These are phyloP conservation scores for Hirundo rustica DNA, from an alignment of 2,797 vertebrate species.

Conservation along the genomic window DNA sequence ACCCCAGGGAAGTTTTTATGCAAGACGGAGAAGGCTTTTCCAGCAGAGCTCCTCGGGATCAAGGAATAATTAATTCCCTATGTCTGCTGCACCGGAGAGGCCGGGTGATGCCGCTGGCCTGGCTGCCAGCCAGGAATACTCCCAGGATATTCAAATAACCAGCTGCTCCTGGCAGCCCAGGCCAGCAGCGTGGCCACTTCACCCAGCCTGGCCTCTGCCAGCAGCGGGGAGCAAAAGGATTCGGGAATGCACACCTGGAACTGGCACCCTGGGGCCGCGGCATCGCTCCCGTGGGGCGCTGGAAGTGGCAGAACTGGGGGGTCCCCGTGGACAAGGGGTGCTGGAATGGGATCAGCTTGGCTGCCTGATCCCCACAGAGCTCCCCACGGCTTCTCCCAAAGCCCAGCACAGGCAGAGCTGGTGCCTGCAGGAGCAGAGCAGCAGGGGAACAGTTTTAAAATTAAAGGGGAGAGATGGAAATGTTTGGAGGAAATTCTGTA, in stretches of 20 bases:
- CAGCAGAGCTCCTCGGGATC: background rate
- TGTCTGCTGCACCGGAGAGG: accelerated
- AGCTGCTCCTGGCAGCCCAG: background rate
- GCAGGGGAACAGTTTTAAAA: background rate
- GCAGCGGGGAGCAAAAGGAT: background rate
- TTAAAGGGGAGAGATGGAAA: background rate
- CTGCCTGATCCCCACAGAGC: accelerated
- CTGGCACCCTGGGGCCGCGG: accelerated
- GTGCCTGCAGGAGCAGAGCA: background rate
- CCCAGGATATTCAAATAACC: background rate
- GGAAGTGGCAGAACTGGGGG: background rate
- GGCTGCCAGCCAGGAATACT: background rate
- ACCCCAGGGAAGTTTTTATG: background rate
- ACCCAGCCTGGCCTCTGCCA: background rate
- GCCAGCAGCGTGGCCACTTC: background rate
- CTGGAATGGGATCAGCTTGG: background rate
- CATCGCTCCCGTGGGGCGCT: background rate
- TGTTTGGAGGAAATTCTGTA: background rate
- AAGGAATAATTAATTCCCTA: background rate
- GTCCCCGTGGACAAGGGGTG: accelerated
- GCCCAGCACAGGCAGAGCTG: background rate
- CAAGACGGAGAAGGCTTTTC: background rate
- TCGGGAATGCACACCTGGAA: accelerated
- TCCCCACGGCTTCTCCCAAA: accelerated
- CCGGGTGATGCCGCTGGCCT: background rate